Conservation (phyloP, 2,113 vertebrate species). For the Manacus vitellinus region DNA sequence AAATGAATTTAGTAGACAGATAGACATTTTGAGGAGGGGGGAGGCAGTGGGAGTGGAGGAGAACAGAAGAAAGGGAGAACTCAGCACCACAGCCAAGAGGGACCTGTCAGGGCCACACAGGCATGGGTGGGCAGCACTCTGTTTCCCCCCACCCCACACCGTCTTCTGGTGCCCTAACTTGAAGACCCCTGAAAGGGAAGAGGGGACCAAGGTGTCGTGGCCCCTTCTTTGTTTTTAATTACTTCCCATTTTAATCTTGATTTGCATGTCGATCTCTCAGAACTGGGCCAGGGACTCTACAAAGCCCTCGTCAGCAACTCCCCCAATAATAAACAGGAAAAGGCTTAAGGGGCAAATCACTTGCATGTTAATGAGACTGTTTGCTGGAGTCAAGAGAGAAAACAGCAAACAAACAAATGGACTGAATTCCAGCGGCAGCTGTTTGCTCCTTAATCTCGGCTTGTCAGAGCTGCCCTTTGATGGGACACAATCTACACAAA, state of each 20-base stretch:
- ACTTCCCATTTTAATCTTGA: slow-evolving; percentile 73
- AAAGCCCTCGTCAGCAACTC: slow-evolving; percentile 72
- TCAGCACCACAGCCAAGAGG: accelerated
- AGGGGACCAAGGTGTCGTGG: slow-evolving; percentile 55
- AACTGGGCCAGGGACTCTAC: slow-evolving; percentile 70
- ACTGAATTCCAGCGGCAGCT: slow-evolving; percentile 86
- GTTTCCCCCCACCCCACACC: background rate
- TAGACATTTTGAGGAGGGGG: slow-evolving; percentile 23
- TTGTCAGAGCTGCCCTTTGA: slow-evolving; percentile 88
- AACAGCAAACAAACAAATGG: slow-evolving; percentile 68
- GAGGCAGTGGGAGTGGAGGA: background rate
- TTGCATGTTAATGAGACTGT: slow-evolving; percentile 77
- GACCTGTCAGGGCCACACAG: background rate
- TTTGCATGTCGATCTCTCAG: slow-evolving; percentile 66
- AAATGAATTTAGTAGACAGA: slow-evolving; percentile 39
- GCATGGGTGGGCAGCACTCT: background rate
- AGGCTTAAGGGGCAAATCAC: slow-evolving; percentile 73
- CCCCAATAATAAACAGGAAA: slow-evolving; percentile 74
- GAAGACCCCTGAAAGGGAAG: background rate
- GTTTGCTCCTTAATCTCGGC: slow-evolving; percentile 89
- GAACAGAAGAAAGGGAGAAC: background rate
- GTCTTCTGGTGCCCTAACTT: background rate
- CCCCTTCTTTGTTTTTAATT: slow-evolving; percentile 71
- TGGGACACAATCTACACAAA: slow-evolving; percentile 86
- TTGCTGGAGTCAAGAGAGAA: slow-evolving; percentile 69